Base-by-base conservation (phyloP, 2,888 invertebrate species). In the Mamestra brassicae region DNA sequence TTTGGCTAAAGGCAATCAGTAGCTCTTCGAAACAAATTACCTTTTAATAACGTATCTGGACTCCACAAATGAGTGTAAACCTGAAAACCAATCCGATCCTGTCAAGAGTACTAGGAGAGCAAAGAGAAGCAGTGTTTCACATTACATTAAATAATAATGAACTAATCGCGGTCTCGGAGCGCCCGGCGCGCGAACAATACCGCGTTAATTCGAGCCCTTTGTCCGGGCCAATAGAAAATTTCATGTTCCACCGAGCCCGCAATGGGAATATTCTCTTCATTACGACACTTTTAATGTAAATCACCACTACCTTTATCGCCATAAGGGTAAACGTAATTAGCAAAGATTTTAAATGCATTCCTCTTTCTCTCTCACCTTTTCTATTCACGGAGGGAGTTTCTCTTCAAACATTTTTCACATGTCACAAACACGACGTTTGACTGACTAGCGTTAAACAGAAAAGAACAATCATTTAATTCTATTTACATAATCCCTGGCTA, bases 131-230 rank as follows among this genome's bases (percentile, higher is more conserved):
- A 68, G 87, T 88, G 88, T 90, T 90, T 90, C 93, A 91, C 95
- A 94, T 95, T 93, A 94, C 95, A 94, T 95, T 92, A 92, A 94
- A 95, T 94, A 95, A 94, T 95, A 94, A 95, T 94, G 94, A 94
- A 95, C 92, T 95, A 95, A 96, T 95, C 94, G 93, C 86, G 90
- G 83, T 89, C 89, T 85, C 81, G 75, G 88, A 83, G 86, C 86
- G 87, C 80, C 85, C 88, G 91, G 89, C 90, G 89, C 88, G 81
- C 93, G 94, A 94, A 96, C 96, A 96, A 96, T 94, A 89, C 78
- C 60, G 85, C 92, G 94, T 94, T 96, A 96, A 96, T 96, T 94
- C 93, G 93, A 90, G 92, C 94, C 95, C 93, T 96, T 96, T 96
- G 96, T 96, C 92, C 94, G 90, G 85, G 87, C 92, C 92, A 94